Conservation (phyloP, 2,797 vertebrate species). For the Esox masquinongy region DNA sequence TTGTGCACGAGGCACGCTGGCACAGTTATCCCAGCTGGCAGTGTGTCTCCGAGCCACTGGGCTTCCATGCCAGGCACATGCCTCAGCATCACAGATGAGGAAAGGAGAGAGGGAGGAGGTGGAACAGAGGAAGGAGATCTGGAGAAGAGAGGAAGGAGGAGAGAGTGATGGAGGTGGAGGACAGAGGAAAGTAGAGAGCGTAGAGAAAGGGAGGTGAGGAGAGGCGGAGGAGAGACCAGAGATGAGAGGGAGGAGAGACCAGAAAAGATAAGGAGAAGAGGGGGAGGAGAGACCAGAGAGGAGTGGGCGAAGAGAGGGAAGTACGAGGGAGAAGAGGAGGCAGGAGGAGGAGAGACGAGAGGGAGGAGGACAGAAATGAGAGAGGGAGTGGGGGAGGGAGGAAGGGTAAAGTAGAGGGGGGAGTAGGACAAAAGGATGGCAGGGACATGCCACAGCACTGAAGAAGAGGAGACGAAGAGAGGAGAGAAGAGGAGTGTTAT, state of each 20-base stretch:
- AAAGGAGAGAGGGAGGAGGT: not conserved
- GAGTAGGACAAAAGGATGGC: too few relatives aligned
- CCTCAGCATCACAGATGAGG: constrained; percentile 30
- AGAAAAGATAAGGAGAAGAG: not conserved
- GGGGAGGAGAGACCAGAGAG: not conserved
- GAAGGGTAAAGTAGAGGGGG: too few relatives aligned
- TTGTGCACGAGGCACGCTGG: constrained; percentile 22
- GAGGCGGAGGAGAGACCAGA: too few relatives aligned
- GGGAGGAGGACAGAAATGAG: too few relatives aligned
- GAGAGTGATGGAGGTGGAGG: not conserved
- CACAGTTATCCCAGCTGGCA: constrained; percentile 43
- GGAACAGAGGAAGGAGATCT: not conserved
- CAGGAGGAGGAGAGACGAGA: too few relatives aligned
- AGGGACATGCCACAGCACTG: too few relatives aligned
- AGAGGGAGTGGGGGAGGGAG: too few relatives aligned
- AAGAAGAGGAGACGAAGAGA: not conserved
- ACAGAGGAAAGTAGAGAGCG: too few relatives aligned
- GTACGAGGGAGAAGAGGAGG: too few relatives aligned
- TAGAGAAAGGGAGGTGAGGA: too few relatives aligned
- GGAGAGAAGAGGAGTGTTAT: not conserved
- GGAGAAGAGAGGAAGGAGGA: not conserved
- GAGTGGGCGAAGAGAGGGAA: too few relatives aligned
- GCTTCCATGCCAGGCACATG: constrained; percentile 42
- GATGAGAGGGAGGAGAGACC: not conserved
- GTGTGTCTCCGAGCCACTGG: constrained; percentile 29